These are phyloP conservation scores for Allobates femoralis DNA, from an alignment of 2,797 vertebrate species.

Conservation along the genomic window DNA sequence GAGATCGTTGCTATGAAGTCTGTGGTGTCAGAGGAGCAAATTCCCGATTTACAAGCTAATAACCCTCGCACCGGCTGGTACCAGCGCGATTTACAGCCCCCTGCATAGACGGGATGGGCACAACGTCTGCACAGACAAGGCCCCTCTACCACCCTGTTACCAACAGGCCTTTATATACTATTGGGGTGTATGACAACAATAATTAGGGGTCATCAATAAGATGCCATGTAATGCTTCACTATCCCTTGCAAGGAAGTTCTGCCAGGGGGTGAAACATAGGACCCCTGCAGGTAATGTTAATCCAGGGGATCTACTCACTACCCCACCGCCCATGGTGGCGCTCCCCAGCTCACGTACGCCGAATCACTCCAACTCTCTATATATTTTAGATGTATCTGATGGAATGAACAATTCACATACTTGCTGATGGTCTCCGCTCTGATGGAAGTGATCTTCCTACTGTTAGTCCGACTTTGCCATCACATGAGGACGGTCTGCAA, in stretches of 20 bases:
- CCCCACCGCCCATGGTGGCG: no score
- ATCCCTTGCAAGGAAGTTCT: no score
- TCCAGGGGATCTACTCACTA: neutral
- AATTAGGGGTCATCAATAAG: no score
- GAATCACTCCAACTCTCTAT: neutral
- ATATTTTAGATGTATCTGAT: neutral
- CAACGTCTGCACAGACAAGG: no score
- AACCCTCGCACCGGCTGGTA: constrained; percentile 6
- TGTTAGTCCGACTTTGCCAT: neutral
- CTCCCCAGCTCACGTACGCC: no score
- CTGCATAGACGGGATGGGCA: neutral
- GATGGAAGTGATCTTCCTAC: neutral
- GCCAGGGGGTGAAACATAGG: no score
- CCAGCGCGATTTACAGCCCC: neutral
- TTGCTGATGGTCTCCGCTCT: neutral
- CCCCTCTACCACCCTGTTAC: no score
- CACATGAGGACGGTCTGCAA: neutral
- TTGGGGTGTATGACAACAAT: no score
- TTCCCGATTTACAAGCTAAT: constrained; percentile 27
- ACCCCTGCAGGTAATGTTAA: neutral
- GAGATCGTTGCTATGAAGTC: neutral
- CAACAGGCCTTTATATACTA: no score
- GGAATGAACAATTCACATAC: neutral
- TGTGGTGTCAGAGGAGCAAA: constrained; percentile 18
- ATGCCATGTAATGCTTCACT: no score